A percentile compares a stretch with the other conserved stretches of the same genome.
phyloP scores from a whole-genome alignment of 2,113 vertebrate species.

The Myanophis thanlyinensis region DNA sequence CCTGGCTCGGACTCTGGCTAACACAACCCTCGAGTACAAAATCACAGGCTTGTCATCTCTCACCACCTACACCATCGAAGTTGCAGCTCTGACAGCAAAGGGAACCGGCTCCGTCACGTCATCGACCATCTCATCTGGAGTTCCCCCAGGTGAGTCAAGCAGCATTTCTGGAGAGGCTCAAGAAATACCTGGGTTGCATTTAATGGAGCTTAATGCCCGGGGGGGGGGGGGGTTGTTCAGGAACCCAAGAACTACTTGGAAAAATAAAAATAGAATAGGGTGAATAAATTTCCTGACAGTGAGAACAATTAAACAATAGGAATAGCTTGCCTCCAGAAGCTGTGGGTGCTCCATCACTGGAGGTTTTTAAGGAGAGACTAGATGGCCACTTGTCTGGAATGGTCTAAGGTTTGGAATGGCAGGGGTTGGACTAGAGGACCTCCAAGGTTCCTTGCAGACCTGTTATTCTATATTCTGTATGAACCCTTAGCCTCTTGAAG shows the following conservation, averaged over 20 bases:
- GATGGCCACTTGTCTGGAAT: neutral
- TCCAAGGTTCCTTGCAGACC: too few species aligned
- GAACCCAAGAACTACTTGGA: neutral
- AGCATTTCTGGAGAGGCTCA: neutral
- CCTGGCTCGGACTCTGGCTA: slow-evolving; percentile 73
- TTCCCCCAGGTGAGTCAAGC: slow-evolving; percentile 85
- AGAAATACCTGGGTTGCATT: neutral
- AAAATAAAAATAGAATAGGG: neutral
- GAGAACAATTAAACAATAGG: neutral
- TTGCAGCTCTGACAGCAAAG: slow-evolving; percentile 80
- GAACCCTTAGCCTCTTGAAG: too few species aligned
- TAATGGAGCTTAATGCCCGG: fast-evolving
- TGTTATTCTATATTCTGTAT: too few species aligned
- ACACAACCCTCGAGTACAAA: slow-evolving; percentile 84
- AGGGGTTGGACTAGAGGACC: too few species aligned
- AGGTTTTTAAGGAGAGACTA: neutral
- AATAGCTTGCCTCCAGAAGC: neutral
- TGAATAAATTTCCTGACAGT: neutral
- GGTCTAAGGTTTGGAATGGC: too few species aligned
- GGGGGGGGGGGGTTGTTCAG: neutral
- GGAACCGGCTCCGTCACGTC: slow-evolving; percentile 80
- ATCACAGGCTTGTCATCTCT: slow-evolving; percentile 87
- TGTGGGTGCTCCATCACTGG: neutral
- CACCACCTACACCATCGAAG: slow-evolving; percentile 88
- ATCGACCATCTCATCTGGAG: slow-evolving; percentile 92